Percentiles rank a stretch among this genome's conserved stretches.
Conservation (phyloP, 2,113 vertebrate species). For the Phaethornis superciliosus region DNA sequence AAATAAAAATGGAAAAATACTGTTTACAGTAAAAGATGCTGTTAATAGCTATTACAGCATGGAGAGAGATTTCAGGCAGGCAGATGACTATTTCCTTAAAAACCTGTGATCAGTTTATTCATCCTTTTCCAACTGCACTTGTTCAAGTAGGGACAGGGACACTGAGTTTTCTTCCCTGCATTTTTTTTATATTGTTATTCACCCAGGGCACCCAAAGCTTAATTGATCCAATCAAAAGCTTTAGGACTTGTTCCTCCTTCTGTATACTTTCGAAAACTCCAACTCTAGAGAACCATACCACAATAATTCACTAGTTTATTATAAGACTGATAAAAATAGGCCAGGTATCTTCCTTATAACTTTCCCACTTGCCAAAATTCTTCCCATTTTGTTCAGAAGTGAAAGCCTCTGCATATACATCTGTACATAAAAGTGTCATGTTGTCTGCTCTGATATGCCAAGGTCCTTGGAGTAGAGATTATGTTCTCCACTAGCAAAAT, state of each 20-base stretch:
- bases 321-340: neutral
- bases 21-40: slow-evolving; percentile 30
- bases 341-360: neutral
- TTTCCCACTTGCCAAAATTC: neutral
- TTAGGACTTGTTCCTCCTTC: neutral
- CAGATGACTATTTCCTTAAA: slow-evolving; percentile 44
- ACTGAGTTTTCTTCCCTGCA: neutral
- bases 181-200: neutral
- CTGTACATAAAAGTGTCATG: neutral
- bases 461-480: neutral
- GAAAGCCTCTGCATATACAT: neutral
- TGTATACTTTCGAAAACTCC: neutral
- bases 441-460: neutral
- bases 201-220: neutral
- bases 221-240: neutral
- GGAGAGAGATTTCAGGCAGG: slow-evolving; percentile 37
- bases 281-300: neutral
- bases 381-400: neutral
- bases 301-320: neutral
- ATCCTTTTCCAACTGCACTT: slow-evolving; percentile 12
- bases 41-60: slow-evolving; percentile 41
- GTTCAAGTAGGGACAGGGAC: neutral
- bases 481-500: neutral
- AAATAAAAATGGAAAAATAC: slow-evolving; percentile 37
- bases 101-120: neutral